Conservation (phyloP, 2,888 invertebrate species). For the Oscheius sp. region DNA sequence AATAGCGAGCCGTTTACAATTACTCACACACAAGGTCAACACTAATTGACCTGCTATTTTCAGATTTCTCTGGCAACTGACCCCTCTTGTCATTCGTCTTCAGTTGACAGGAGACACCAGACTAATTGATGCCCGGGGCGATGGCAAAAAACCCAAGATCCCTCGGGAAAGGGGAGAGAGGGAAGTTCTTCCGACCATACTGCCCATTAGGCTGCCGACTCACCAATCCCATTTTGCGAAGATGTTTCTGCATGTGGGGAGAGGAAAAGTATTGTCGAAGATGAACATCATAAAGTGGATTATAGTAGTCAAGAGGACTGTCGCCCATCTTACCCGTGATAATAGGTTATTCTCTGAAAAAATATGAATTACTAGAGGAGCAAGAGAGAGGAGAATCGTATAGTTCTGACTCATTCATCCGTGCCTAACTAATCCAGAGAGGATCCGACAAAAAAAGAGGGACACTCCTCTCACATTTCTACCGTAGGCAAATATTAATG, state of each 20-base stretch:
- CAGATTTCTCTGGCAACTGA: too few relatives aligned
- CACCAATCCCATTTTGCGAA: conserved; percentile 65
- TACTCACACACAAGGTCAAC: not conserved
- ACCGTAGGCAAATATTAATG: too few relatives aligned
- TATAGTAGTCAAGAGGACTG: conserved; percentile 66
- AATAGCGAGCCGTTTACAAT: conserved; percentile 1
- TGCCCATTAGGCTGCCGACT: conserved; percentile 32
- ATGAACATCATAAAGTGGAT: conserved; percentile 69
- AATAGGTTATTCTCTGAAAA: conserved; percentile 6
- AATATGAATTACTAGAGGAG: not conserved
- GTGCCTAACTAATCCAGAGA: not conserved
- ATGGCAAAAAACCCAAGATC: conserved; percentile 9
- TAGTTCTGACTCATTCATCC: not conserved
- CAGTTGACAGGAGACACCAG: conserved; percentile 1
- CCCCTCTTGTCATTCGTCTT: conserved; percentile 6
- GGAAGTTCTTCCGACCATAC: not conserved
- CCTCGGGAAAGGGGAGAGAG: not conserved
- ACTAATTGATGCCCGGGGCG: conserved; percentile 23
- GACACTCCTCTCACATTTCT: too few relatives aligned
- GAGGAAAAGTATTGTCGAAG: conserved; percentile 67
- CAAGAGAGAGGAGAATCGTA: not conserved
- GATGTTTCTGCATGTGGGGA: conserved; percentile 69
- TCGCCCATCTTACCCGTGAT: conserved; percentile 49
- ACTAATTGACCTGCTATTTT: too few relatives aligned
- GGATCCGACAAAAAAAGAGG: not conserved